Evolutionary conservation across 2,113 vertebrate genomes (phyloP), one percentile per base, ranked within the genome.

Genomic region (Salvelinus alpinus): DNA sequence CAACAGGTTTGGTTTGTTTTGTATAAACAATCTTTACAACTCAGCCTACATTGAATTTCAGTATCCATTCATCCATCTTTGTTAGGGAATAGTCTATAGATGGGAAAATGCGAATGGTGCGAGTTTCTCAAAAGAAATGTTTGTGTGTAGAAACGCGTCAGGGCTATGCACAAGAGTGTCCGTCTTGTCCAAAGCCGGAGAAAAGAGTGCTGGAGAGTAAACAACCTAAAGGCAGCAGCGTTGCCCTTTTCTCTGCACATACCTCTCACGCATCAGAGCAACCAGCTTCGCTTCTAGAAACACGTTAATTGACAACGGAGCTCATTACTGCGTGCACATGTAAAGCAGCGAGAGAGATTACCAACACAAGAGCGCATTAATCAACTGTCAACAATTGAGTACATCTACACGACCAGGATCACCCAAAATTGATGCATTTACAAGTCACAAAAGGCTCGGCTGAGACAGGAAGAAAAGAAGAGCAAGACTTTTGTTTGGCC

Each of bases 401-500:
- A 95, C 95, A 95, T 97, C 95, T 95, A 95, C 94, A 92, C 88
- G 92, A 92, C 16, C 94, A 91, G 94, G 95, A 96, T 96, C 95
- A 94, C 95, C 94, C 94, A 91, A 96, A 96, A 97, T 95, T 92
- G 94, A 94, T 94, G 95, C 96, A 96, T 97, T 98, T 96, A 96
- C 92, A 93, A 90, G 89, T 94, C 94, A 99, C 97, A 98, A 99
- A 91, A 96, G 95, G 94, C 95, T 94, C 92, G 95, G 95, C 93
- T 95, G 95, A 95, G 95, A 96, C 95, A 95, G 94, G 95, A 96
- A 96, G 96, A 97, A 99, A 97, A 93, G 95, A 90, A 93, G 95
- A 96, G 95, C 95, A 94, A 95, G 95, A 96, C 95, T 96, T 98
- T 97, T 98, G 97, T 99, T 96, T 95, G 95, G 94, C 94, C 92